These are phyloP conservation scores for Amblyjoppa fuscipennis DNA, from an alignment of 2,888 invertebrate species.

Conservation along the genomic window DNA sequence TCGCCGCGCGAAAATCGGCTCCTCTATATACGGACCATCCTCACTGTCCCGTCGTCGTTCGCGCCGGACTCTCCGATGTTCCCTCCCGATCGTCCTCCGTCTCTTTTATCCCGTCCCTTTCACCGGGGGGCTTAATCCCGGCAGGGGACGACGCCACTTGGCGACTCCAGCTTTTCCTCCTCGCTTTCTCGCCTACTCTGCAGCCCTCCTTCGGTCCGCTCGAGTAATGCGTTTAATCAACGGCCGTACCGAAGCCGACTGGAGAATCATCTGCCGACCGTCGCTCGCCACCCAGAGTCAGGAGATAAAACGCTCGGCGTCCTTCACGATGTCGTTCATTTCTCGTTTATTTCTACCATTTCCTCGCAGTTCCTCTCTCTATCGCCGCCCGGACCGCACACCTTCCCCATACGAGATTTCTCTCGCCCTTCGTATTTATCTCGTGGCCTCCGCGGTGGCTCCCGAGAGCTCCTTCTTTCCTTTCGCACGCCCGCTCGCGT, in stretches of 20 bases:
- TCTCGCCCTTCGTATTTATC: constrained; percentile 41
- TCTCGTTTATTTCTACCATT: constrained; percentile 49
- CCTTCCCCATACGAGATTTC: constrained; percentile 20
- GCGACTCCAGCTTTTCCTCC: constrained; percentile 53
- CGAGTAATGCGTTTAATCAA: constrained; percentile 66
- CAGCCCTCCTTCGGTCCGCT: neutral
- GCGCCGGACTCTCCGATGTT: neutral
- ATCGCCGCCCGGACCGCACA: constrained; percentile 7
- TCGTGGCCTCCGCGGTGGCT: neutral
- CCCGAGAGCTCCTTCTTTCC: neutral
- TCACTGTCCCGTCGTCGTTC: constrained; percentile 8
- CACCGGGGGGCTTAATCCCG: constrained; percentile 34
- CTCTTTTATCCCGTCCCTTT: constrained; percentile 13
- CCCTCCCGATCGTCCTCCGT: neutral
- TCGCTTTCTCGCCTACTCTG: constrained; percentile 38
- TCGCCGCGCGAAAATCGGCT: constrained; percentile 2
- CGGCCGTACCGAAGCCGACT: constrained; percentile 28
- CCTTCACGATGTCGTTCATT: constrained; percentile 52
- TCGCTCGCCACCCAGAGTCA: constrained; percentile 13
- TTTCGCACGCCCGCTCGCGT: neutral
- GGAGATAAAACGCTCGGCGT: constrained; percentile 31
- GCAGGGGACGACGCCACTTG: constrained; percentile 48
- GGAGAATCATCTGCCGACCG: constrained; percentile 6
- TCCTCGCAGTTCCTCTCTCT: constrained; percentile 31
- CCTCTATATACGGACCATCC: neutral